These are phyloP conservation scores for Mustela nigripes DNA, from an alignment of 2,113 vertebrate genomes.

Conservation along the genomic window DNA sequence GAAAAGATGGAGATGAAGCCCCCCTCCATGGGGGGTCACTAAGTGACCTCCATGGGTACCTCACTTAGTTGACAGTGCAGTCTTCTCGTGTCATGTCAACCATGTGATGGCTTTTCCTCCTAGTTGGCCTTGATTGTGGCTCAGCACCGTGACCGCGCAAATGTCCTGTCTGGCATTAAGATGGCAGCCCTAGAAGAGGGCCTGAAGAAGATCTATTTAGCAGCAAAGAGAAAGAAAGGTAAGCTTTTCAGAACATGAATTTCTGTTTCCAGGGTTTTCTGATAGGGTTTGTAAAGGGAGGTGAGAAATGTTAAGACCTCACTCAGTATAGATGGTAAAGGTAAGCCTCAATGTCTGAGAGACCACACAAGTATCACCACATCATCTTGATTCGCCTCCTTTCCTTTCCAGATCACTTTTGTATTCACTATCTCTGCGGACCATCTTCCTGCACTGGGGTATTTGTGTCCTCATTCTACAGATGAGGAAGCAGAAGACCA, in stretches of 20 bases:
- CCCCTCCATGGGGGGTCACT: not conserved
- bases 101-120: conserved; percentile 58
- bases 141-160: conserved; percentile 92
- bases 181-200: conserved; percentile 93
- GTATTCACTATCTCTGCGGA: not conserved
- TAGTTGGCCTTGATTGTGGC: conserved; percentile 95
- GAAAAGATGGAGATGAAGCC: not conserved
- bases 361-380: not conserved
- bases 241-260: conserved; percentile 52
- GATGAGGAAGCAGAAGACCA: not conserved
- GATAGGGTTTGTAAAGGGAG: conserved; percentile 12
- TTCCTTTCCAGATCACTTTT: not conserved
- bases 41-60: not conserved
- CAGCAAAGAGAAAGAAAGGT: conserved; percentile 93
- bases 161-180: conserved; percentile 93
- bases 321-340: not conserved
- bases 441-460: not conserved
- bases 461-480: not conserved
- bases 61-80: not conserved
- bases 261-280: not conserved
- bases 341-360: not conserved
- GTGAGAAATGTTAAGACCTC: not conserved
- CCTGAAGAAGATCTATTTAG: conserved; percentile 93
- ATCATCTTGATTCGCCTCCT: not conserved
- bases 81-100: fast-evolving